Evolutionary conservation across 2,888 invertebrate species (phyloP), one percentile per base, ranked within the genome.

Genomic region (Melieria picta): DNA sequence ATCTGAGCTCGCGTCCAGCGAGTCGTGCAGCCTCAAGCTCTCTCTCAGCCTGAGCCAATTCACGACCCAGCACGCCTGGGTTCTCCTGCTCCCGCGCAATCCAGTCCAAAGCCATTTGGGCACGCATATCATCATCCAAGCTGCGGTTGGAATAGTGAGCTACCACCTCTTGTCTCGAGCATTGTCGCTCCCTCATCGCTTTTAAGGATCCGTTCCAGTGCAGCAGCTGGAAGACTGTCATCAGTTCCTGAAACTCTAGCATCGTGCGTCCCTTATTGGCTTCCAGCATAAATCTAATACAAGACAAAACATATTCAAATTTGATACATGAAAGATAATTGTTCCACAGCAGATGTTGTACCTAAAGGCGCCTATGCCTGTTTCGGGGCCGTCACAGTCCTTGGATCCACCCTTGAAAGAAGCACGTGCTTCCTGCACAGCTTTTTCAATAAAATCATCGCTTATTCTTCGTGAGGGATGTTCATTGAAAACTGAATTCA

Each of bases 141-240:
- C 95, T 94, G 43, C 97, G 90, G 86, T 96, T 94, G 42, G 96
- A 96, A 87, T 97, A 97, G 87, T 97, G 97, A 62, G 96, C 95
- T 30, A 97, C 94, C 56, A 94, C 93, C 86, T 97, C 97, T 85
- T 97, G 96, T 78, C 97, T 90, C 74, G 96, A 96, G 87, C 97
- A 97, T 86, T 97, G 96, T 60, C 97, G 90, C 87, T 97, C 97
- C 62, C 97, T 90, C 97, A 97, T 97, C 60, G 97, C 97, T 80
- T 96, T 94, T 80, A 97, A 88, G 78, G 95, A 96, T n/a, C 97
- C 97, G 86, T 97, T 97, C 97, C 97, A 97, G 88, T 97, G 97
- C 67, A 97, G 89, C 78, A 97, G 89, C 88, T 97, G 97, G 88
- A 97, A 97, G 63, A 97, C 97, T n/a, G 97, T 97, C 97, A 97